Evolutionary conservation across 2,113 vertebrate genomes (phyloP).

Genomic region (Oxygymnocypris stewartii): DNA sequence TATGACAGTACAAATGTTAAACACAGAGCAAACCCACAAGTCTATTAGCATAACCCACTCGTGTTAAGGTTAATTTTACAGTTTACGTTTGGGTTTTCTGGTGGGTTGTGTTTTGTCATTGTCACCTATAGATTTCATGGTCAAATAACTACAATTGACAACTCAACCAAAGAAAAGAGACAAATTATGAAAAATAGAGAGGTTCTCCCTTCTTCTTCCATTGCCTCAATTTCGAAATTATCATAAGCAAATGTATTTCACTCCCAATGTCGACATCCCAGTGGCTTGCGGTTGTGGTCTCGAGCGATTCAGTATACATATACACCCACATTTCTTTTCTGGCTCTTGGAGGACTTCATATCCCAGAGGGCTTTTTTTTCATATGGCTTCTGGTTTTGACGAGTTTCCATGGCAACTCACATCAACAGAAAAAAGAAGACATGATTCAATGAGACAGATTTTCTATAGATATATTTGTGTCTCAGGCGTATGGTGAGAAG

Average conservation of each 20-base stretch:
- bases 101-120: slow-evolving; percentile 5
- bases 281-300: slow-evolving; percentile 46
- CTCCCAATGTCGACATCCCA: slow-evolving; percentile 15
- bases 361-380: slow-evolving; percentile 37
- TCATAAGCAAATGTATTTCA: slow-evolving; percentile 12
- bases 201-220: slow-evolving; percentile 23
- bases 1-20: not conserved
- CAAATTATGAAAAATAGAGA: not conserved
- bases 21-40: not conserved
- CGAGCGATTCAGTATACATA: slow-evolving; percentile 12
- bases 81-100: slow-evolving; percentile 4
- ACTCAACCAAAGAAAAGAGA: slow-evolving; percentile 8
- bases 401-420: slow-evolving; percentile 39
- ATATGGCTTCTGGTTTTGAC: slow-evolving; percentile 29
- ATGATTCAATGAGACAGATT: slow-evolving; percentile 27
- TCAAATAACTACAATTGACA: slow-evolving; percentile 18
- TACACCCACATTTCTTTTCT: slow-evolving; percentile 34
- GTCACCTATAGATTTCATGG: not conserved
- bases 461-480: slow-evolving; percentile 36
- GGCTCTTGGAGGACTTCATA: slow-evolving; percentile 43
- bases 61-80: not conserved
- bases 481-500: slow-evolving; percentile 13
- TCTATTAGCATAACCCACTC: slow-evolving; percentile 5
- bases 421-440: slow-evolving; percentile 38
- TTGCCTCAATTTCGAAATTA: slow-evolving; percentile 34